Conservation (phyloP, 2,113 vertebrate genomes). For the Xyrauchen texanus region DNA sequence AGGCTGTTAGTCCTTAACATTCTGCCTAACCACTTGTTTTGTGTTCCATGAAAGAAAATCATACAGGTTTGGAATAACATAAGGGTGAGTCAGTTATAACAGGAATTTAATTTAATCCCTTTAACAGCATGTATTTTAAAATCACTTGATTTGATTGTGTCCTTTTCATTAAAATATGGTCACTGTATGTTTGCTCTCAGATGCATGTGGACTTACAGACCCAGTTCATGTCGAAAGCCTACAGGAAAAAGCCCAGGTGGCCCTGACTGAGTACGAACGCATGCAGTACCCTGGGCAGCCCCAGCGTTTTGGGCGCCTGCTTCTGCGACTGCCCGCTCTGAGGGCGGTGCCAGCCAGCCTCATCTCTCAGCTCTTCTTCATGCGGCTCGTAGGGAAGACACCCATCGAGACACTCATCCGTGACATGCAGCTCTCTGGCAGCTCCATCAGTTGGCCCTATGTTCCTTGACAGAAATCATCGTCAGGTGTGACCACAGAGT, state of each 20-base stretch:
- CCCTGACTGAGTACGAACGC: conserved; percentile 88
- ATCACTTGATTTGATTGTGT: too few relatives aligned
- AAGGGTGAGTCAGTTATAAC: too few relatives aligned
- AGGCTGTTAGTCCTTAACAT: too few relatives aligned
- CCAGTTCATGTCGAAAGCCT: conserved; percentile 87
- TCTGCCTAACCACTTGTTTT: too few relatives aligned
- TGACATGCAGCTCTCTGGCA: conserved; percentile 96
- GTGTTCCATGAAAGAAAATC: too few relatives aligned
- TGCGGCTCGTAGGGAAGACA: conserved; percentile 93
- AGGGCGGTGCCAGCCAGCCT: conserved; percentile 88
- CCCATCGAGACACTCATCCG: conserved; percentile 95
- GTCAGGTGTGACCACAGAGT: neutral
- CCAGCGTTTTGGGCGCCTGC: conserved; percentile 88
- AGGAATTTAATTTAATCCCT: too few relatives aligned
- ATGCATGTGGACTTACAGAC: conserved; percentile 92
- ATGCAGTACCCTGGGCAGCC: conserved; percentile 90
- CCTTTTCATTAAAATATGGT: too few relatives aligned
- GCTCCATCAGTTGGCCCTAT: conserved; percentile 94
- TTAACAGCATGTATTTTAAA: too few relatives aligned
- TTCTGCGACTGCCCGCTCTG: conserved; percentile 88
- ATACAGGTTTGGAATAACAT: too few relatives aligned
- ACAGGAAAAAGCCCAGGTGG: conserved; percentile 96
- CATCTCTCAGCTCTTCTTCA: conserved; percentile 97
- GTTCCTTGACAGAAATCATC: conserved; percentile 79
- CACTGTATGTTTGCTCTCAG: conserved; percentile 64